Evolutionary conservation across 2,113 vertebrate genomes (phyloP), one percentile per base, ranked within the genome.

Genomic region (Gavialis gangeticus): DNA sequence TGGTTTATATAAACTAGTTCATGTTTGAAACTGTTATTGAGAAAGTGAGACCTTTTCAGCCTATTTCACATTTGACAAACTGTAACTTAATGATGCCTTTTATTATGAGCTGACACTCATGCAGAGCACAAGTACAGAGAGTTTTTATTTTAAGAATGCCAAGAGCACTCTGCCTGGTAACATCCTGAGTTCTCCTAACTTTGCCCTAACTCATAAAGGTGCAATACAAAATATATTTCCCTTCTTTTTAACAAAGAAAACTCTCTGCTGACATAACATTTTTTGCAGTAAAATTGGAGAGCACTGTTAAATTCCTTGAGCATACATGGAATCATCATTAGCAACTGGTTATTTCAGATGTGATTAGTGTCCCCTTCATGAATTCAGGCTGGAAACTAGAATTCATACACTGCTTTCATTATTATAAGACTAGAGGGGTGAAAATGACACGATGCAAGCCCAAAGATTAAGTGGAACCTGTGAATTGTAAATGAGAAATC

Each of bases 191-290:
- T 84, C 10, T 3, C n/a, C 19, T 67, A n/a, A 30, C 76, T 2
- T 67, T 5, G 0, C 0, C n/a, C 3, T 77, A 78, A 3, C 34
- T 46, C 19, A 28, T 30, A 66, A 34, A 75, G 2, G 1, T 64
- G 15, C 64, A 10, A 28, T 46, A 75, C 27, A 90, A 85, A 67
- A 3, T 19, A 4, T 16, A 0, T 13, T 90, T 93, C 84, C 18
- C 15, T 84, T 84, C 14, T 12, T 84, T 87, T 66, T 77, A 78
- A 46, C 6, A 3, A 56, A 78, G 18, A 80, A 66, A 85, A 12
- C 1, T 63, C 2, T n/a, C 28, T 4, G 1, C 8, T 67, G 10
- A 3, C 3, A 2, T 71, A 75, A 60, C 7, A 78, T 77, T 8
- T 64, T 64, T 46, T 62, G 25, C 12, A 54, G 24, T 54, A 81